phyloP scores from a whole-genome alignment of 2,797 vertebrate genomes.

The Triplophysa yarkandensis region DNA sequence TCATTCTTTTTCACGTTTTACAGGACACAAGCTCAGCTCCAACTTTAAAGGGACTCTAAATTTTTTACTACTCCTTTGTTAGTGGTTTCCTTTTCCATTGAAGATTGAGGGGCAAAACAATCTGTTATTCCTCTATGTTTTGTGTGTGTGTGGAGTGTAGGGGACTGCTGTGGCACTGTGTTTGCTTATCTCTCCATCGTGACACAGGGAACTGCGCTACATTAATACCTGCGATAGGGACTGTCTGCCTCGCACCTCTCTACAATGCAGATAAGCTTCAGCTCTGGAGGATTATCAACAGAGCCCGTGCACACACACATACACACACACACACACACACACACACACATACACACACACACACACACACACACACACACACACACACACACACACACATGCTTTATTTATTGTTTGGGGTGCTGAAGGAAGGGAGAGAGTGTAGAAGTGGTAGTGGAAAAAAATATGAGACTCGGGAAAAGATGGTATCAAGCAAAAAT shows the following conservation, averaged over 20 bases:
- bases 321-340: slow-evolving; percentile 34
- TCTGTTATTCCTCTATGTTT: slow-evolving; percentile 37
- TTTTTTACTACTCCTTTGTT: slow-evolving; percentile 16
- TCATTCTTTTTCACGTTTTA: slow-evolving; percentile 17
- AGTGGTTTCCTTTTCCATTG: slow-evolving; percentile 21
- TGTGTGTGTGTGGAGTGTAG: slow-evolving; percentile 59
- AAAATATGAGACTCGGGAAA: slow-evolving; percentile 21
- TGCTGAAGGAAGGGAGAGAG: slow-evolving; percentile 16
- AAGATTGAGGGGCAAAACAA: slow-evolving; percentile 30
- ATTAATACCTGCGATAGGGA: slow-evolving; percentile 67
- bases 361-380: slow-evolving; percentile 31
- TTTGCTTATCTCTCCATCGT: slow-evolving; percentile 61
- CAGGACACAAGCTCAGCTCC: neutral
- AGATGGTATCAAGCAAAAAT: slow-evolving; percentile 38
- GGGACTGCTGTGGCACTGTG: slow-evolving; percentile 55
- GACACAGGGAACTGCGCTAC: slow-evolving; percentile 66
- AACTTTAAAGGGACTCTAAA: neutral
- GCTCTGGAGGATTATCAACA: slow-evolving; percentile 63
- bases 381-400: slow-evolving; percentile 37
- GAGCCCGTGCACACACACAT: slow-evolving; percentile 39
- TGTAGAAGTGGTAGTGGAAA: slow-evolving; percentile 23
- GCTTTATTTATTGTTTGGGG: slow-evolving; percentile 60
- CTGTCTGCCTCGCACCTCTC: slow-evolving; percentile 65
- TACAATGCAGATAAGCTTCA: slow-evolving; percentile 69
- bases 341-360: slow-evolving; percentile 36